These are phyloP conservation scores for Apamea epomidion DNA, from an alignment of 2,888 invertebrate species.

Conservation along the genomic window DNA sequence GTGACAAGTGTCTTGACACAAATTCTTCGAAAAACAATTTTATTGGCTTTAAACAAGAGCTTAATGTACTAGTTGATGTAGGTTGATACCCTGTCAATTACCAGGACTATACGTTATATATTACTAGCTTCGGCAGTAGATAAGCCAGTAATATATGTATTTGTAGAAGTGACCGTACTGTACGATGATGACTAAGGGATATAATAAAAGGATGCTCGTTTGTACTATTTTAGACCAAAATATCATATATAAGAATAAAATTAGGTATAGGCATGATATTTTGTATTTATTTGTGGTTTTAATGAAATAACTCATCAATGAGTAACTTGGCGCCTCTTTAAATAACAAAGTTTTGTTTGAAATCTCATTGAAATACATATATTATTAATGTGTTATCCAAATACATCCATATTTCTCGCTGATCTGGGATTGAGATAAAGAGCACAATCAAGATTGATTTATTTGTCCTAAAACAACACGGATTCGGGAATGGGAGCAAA, in stretches of 20 bases:
- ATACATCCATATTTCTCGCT: slow-evolving; percentile 23
- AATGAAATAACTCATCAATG: slow-evolving; percentile 11
- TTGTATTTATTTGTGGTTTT: slow-evolving; percentile 36
- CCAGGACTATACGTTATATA: neutral
- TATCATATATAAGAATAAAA: neutral
- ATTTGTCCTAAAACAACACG: slow-evolving; percentile 51
- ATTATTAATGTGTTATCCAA: slow-evolving; percentile 3
- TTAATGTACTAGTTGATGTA: slow-evolving; percentile 41
- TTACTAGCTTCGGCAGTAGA: slow-evolving; percentile 30
- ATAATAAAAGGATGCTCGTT: neutral
- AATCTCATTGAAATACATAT: neutral
- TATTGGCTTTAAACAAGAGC: slow-evolving; percentile 55
- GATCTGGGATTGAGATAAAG: slow-evolving; percentile 20
- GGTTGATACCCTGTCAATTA: slow-evolving; percentile 35
- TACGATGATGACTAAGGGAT: slow-evolving; percentile 34
- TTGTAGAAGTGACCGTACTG: slow-evolving; percentile 17
- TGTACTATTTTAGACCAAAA: slow-evolving; percentile 25
- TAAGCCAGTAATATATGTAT: slow-evolving; percentile 41
- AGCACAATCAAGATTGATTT: slow-evolving; percentile 33
- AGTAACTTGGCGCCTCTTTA: slow-evolving; percentile 13
- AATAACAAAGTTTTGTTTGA: slow-evolving; percentile 11
- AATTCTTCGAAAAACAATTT: slow-evolving; percentile 31
- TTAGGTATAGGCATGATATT: slow-evolving; percentile 18
- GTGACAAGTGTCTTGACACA: slow-evolving; percentile 18
- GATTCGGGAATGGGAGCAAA: slow-evolving; percentile 31